Evolutionary conservation across 2,113 vertebrate genomes (phyloP).

Genomic region (Thunnus thynnus): DNA sequence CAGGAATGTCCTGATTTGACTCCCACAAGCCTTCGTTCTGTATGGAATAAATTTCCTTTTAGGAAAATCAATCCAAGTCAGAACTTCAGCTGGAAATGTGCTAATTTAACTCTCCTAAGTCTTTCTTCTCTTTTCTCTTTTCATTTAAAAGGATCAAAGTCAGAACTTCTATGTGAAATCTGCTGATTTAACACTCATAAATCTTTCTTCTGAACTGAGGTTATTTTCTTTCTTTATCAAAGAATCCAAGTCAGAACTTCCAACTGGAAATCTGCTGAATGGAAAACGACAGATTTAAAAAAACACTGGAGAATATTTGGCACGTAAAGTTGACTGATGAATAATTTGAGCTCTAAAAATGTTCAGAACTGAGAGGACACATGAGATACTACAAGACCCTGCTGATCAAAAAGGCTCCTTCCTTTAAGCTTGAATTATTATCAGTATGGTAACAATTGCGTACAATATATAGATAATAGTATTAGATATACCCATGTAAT

Average conservation of each 20-base stretch:
- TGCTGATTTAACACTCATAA: background rate
- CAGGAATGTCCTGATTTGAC: too few species aligned
- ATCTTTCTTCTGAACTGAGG: too few species aligned
- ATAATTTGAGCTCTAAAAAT: too few species aligned
- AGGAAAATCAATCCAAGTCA: background rate
- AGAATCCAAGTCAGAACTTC: background rate
- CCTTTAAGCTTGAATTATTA: conserved; percentile 3
- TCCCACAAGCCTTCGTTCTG: too few species aligned
- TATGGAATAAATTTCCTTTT: too few species aligned
- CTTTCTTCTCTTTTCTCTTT: background rate
- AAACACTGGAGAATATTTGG: too few species aligned
- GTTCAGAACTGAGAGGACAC: too few species aligned
- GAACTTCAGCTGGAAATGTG: background rate
- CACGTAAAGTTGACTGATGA: too few species aligned
- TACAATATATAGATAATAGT: conserved; percentile 13
- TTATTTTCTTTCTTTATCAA: too few species aligned
- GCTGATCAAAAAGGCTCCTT: background rate
- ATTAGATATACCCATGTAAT: background rate
- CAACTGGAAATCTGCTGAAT: background rate
- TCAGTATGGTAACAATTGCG: conserved; percentile 58
- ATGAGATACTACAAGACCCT: too few species aligned
- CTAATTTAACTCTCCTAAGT: background rate
- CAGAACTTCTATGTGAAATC: background rate
- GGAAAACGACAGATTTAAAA: too few species aligned
- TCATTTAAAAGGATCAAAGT: background rate